Conservation (phyloP, 2,888 invertebrate genomes). For the Parnassius orleans region DNA sequence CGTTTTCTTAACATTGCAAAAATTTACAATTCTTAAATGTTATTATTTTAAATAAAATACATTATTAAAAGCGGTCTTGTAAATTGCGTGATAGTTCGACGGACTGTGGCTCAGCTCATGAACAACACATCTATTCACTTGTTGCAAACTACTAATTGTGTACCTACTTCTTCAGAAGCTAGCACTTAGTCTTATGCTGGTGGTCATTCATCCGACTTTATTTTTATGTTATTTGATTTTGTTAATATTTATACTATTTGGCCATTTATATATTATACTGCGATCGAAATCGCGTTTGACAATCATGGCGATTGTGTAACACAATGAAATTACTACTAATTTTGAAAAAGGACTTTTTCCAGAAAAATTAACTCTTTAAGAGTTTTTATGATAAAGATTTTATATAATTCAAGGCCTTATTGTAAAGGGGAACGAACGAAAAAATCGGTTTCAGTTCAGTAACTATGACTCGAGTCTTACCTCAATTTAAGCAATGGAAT, state of each 20-base stretch:
- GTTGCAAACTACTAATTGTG: constrained; percentile 56
- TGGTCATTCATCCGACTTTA: constrained; percentile 40
- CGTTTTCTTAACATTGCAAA: too few relatives aligned
- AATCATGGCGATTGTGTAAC: too few relatives aligned
- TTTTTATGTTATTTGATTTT: not conserved
- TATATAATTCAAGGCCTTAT: constrained; percentile 12
- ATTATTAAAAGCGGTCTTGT: not conserved
- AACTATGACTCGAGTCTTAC: constrained; percentile 67
- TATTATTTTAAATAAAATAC: too few relatives aligned
- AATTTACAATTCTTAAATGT: too few relatives aligned
- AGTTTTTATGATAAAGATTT: not conserved
- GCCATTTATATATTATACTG: not conserved
- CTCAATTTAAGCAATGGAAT: constrained; percentile 60
- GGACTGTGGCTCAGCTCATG: constrained; percentile 49
- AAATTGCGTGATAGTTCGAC: constrained; percentile 39
- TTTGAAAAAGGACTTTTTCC: too few relatives aligned
- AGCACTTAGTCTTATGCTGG: constrained; percentile 39
- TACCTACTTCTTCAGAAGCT: constrained; percentile 32
- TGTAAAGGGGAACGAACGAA: constrained; percentile 27
- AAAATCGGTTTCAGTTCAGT: constrained; percentile 45
- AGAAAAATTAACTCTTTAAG: too few relatives aligned
- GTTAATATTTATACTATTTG: not conserved
- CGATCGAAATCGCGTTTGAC: too few relatives aligned
- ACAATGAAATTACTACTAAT: too few relatives aligned
- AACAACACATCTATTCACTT: constrained; percentile 54